Percentiles rank a stretch among this genome's conserved stretches.
These are phyloP conservation scores for Catamblyrhynchus diadema DNA, from an alignment of 2,797 vertebrate genomes.

Conservation along the genomic window DNA sequence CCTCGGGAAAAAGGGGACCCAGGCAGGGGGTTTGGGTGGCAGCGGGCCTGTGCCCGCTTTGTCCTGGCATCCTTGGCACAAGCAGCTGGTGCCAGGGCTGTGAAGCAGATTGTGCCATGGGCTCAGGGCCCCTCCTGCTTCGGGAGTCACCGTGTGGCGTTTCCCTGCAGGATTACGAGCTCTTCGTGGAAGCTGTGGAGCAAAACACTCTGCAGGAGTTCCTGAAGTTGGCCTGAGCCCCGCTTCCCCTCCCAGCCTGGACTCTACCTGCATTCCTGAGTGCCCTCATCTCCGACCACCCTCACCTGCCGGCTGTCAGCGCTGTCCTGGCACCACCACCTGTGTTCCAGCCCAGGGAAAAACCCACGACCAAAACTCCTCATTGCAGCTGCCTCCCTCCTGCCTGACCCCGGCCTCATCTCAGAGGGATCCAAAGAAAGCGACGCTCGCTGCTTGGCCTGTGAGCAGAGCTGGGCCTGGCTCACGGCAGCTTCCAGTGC, in stretches of 20 bases:
- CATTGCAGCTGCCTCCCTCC: constrained; percentile 49
- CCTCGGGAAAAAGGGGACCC: background rate
- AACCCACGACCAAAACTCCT: constrained; percentile 50
- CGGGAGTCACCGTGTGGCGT: rapidly evolving
- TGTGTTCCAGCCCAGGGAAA: constrained; percentile 13
- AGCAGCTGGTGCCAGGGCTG: background rate
- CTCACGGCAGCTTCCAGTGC: constrained; percentile 58
- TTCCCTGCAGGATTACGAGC: constrained; percentile 84
- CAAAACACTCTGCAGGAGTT: constrained; percentile 88
- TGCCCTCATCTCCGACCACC: background rate
- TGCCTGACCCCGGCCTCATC: background rate
- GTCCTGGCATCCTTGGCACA: background rate
- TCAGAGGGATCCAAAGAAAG: constrained; percentile 57
- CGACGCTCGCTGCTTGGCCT: background rate
- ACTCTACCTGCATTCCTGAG: constrained; percentile 51
- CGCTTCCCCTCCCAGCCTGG: background rate
- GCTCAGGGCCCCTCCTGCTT: background rate
- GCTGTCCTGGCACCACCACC: background rate
- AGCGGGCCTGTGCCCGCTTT: rapidly evolving
- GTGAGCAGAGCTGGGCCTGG: constrained; percentile 30
- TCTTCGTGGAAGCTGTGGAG: constrained; percentile 92
- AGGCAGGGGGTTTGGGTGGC: background rate
- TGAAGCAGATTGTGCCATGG: rapidly evolving
- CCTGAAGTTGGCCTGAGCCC: constrained; percentile 87
- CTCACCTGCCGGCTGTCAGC: background rate